Conservation (phyloP, 2,113 vertebrate species). For the Pristiophorus japonicus region DNA sequence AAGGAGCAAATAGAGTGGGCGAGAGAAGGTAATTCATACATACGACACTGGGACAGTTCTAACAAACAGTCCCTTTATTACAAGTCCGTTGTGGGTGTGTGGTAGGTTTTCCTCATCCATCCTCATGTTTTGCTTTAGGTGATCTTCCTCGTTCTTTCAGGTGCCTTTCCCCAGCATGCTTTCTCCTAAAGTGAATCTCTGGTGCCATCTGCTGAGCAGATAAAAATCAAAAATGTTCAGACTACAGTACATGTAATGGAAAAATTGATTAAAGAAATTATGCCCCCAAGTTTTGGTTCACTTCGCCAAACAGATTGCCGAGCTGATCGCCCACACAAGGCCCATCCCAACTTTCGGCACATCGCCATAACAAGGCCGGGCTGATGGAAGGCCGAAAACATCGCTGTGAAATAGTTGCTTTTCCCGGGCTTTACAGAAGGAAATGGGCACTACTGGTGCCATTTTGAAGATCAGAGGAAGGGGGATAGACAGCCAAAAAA, state of each 20-base stretch:
- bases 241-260: neutral
- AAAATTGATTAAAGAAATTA: neutral
- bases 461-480: too few relatives aligned
- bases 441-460: too few relatives aligned
- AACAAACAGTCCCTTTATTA: neutral
- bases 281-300: too few relatives aligned
- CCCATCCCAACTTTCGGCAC: too few relatives aligned
- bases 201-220: conserved; percentile 11
- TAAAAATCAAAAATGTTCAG: neutral
- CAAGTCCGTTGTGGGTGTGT: neutral
- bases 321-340: too few relatives aligned
- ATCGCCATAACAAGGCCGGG: too few relatives aligned
- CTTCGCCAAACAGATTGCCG: too few relatives aligned
- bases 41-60: neutral
- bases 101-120: neutral
- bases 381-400: too few relatives aligned
- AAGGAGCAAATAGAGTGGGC: neutral
- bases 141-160: too few relatives aligned
- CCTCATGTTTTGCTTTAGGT: neutral
- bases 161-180: neutral
- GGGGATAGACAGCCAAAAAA: too few relatives aligned
- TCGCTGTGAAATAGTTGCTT: too few relatives aligned
- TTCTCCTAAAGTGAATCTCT: neutral
- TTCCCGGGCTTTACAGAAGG: too few relatives aligned
- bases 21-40: neutral